Evolutionary conservation across 2,888 invertebrate genomes (phyloP), one percentile per base, ranked within the genome.

Genomic region (Idaea biselata): DNA sequence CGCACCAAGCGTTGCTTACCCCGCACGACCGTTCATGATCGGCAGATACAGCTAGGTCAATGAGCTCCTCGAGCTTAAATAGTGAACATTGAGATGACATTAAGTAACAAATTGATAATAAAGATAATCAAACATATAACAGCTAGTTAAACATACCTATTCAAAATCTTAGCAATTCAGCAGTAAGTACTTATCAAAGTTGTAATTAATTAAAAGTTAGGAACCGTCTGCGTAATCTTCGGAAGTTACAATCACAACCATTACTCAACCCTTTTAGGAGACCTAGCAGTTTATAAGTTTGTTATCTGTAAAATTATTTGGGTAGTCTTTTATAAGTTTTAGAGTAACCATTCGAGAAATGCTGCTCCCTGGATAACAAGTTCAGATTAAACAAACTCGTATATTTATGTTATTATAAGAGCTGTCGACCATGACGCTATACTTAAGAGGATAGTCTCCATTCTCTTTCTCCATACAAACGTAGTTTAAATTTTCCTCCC

Each of bases 181-280:
- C 68, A 69, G 67, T 44, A 44, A 44, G 44, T 44, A 44, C 44
- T 69, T 65, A 72, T 70, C 66, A 65, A 69, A 61, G 65, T 63
- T 66, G 65, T 68, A 69, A 70, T 68, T 71, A 70, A 69, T 68
- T 68, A 68, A 63, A 70, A 72, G 60, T 72, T 70, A 63, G 68
- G 72, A 72, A 72, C 72, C 69, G 72, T 76, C 73, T 75, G 75
- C 71, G 74, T 82, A 81, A 86, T 84, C 83, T 83, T 80, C 73
- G 68, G 74, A 77, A 84, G 79, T 84, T 80, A 71, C 72, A 69
- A 69, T 74, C 71, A 71, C 73, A 68, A 68, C 66, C 73, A 73
- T 73, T 76, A 74, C 73, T 79, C 68, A 73, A 83, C 86, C 86
- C 86, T 83, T 81, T 87, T 85, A 82, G 77, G 77, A 83, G 77